Conservation (phyloP, 1,140 invertebrate species). For the Musca domestica region DNA sequence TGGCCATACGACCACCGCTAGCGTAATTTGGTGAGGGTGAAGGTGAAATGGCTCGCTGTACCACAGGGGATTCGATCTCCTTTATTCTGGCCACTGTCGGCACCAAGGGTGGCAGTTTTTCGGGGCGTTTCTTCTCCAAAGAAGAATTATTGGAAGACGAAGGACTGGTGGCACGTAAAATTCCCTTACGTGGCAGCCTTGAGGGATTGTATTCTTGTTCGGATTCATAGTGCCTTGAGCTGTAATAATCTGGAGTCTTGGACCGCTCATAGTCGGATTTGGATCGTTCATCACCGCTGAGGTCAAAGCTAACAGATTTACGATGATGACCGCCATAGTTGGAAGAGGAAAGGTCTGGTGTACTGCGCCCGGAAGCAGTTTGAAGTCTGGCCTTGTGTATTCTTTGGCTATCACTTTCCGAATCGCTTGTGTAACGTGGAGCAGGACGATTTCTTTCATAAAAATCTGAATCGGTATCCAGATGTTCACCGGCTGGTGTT, state of each 20-base stretch:
- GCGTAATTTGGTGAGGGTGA: slow-evolving; percentile 37
- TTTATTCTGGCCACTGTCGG: slow-evolving; percentile 45
- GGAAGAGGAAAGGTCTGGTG: slow-evolving; percentile 32
- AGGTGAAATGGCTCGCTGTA: slow-evolving; percentile 38
- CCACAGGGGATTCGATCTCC: slow-evolving; percentile 42
- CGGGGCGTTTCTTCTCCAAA: slow-evolving; percentile 34
- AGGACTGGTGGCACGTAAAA: slow-evolving; percentile 46
- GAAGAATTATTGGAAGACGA: slow-evolving; percentile 39
- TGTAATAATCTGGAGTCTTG: slow-evolving; percentile 38
- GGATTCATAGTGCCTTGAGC: slow-evolving; percentile 44
- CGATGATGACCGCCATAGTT: slow-evolving; percentile 38
- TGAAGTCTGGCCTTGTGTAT: neutral
- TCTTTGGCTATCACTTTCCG: slow-evolving; percentile 42
- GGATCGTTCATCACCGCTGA: slow-evolving; percentile 50
- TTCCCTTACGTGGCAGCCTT: slow-evolving; percentile 42
- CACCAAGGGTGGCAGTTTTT: slow-evolving; percentile 37
- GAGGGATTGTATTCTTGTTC: slow-evolving; percentile 42
- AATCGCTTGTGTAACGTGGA: slow-evolving; percentile 47
- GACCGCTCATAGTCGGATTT: slow-evolving; percentile 50
- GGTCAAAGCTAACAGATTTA: slow-evolving; percentile 52
- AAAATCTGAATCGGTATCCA: slow-evolving; percentile 45
- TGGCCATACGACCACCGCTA: slow-evolving; percentile 25
- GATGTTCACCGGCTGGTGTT: slow-evolving; percentile 27
- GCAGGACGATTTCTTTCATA: slow-evolving; percentile 33
- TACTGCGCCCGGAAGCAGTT: slow-evolving; percentile 42